Percentiles rank a stretch among this genome's conserved stretches.
Conservation (phyloP, 1,140 invertebrate genomes). For the Atta cephalotes region DNA sequence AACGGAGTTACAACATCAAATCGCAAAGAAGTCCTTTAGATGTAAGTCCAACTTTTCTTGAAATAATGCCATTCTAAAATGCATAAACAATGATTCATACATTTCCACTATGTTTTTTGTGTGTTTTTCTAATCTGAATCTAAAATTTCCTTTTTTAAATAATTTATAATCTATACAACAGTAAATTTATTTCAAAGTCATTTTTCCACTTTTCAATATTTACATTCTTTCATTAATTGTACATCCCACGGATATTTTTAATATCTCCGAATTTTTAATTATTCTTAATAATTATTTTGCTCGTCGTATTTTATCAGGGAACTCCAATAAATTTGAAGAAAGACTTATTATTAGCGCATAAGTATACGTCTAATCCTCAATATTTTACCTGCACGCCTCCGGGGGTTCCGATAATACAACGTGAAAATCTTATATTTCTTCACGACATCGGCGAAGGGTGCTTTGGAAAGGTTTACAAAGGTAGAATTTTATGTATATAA, state of each 20-base stretch:
- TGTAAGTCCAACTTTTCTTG: conserved; percentile 51
- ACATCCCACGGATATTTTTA: not conserved
- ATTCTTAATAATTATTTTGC: conserved; percentile 9
- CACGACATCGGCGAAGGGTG: conserved; percentile 96
- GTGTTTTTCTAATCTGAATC: not conserved
- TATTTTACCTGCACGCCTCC: conserved; percentile 88
- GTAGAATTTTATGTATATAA: conserved; percentile 82
- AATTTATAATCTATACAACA: not conserved
- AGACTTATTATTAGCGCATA: conserved; percentile 89
- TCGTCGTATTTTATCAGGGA: conserved; percentile 77
- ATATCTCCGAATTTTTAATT: not conserved
- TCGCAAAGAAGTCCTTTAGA: conserved; percentile 70
- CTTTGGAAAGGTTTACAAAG: conserved; percentile 97
- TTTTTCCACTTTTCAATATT: conserved; percentile 14
- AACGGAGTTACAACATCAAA: conserved; percentile 74
- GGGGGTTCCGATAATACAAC: conserved; percentile 88
- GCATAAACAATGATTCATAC: not conserved
- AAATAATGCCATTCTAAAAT: not conserved
- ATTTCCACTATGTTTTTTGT: not conserved
- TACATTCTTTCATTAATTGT: not conserved
- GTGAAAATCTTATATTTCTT: conserved; percentile 89
- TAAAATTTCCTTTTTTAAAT: not conserved
- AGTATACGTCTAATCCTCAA: conserved; percentile 92
- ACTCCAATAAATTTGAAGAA: conserved; percentile 87
- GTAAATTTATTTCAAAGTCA: conserved; percentile 8